Percentiles rank a stretch among this genome's conserved stretches.
Conservation (phyloP, 2,888 invertebrate species). For the Callosobruchus maculatus region DNA sequence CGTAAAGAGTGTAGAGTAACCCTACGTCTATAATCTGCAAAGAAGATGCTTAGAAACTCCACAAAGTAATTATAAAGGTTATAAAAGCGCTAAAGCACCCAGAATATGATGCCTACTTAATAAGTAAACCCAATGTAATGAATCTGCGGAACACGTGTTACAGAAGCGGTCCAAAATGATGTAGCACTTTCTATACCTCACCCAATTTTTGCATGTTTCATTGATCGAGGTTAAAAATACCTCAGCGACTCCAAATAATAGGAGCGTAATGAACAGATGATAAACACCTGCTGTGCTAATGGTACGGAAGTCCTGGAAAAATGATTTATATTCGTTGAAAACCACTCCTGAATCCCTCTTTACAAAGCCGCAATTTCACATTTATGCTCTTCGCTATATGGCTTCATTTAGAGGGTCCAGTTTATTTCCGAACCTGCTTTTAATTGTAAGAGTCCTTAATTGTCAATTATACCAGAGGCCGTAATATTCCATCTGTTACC, state of each 20-base stretch:
- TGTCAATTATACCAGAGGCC: not conserved
- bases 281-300: not conserved
- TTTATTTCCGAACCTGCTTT: not conserved
- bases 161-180: no score
- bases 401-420: not conserved
- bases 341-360: not conserved
- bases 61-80: no score
- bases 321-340: not conserved
- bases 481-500: not conserved
- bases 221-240: not conserved
- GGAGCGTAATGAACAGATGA: not conserved
- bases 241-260: not conserved
- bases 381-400: not conserved
- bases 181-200: not conserved
- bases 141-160: no score
- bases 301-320: not conserved
- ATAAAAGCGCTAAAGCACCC: no score
- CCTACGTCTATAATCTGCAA: no score
- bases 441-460: not conserved
- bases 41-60: no score
- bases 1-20: no score
- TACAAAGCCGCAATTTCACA: not conserved
- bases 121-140: no score
- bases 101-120: no score
- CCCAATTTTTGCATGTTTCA: not conserved